phyloP scores from a whole-genome alignment of 2,113 vertebrate species.

The Actenoides lindsayi region DNA sequence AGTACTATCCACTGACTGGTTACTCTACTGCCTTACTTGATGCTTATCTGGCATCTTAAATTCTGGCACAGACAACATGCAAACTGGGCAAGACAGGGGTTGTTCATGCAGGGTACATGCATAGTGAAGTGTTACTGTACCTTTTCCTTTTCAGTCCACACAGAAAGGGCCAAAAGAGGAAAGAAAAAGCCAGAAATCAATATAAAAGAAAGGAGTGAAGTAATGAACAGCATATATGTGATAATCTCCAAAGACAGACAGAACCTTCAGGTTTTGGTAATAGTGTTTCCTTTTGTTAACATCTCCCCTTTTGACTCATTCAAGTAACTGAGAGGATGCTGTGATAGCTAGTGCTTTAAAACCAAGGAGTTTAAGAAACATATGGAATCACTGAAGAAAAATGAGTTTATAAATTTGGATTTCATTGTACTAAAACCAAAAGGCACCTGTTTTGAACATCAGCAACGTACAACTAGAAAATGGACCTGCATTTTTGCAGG shows the following conservation, averaged over 20 bases:
- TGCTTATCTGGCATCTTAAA: neutral
- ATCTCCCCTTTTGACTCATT: neutral
- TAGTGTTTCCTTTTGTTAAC: neutral
- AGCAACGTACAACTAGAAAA: neutral
- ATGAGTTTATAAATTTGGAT: neutral
- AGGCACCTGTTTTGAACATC: neutral
- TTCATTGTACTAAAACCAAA: neutral
- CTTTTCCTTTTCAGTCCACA: constrained; percentile 91
- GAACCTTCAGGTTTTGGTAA: neutral
- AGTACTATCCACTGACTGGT: neutral
- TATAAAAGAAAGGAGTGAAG: constrained; percentile 46
- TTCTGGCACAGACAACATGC: constrained; percentile 13
- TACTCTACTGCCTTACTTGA: neutral
- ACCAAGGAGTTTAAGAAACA: neutral
- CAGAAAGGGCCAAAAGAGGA: constrained; percentile 59
- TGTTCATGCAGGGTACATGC: constrained; percentile 69
- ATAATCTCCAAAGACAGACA: neutral
- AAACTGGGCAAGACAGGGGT: neutral
- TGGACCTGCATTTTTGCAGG: neutral
- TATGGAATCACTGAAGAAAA: neutral
- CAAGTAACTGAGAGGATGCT: neutral
- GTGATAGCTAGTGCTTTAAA: neutral
- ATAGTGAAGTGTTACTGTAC: constrained; percentile 76
- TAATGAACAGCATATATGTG: neutral
- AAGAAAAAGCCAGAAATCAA: constrained; percentile 75